A percentile compares a stretch with the other conserved stretches of the same genome.
Evolutionary conservation across 2,113 vertebrate genomes (phyloP).

Genomic region (Oreochromis spilurus): DNA sequence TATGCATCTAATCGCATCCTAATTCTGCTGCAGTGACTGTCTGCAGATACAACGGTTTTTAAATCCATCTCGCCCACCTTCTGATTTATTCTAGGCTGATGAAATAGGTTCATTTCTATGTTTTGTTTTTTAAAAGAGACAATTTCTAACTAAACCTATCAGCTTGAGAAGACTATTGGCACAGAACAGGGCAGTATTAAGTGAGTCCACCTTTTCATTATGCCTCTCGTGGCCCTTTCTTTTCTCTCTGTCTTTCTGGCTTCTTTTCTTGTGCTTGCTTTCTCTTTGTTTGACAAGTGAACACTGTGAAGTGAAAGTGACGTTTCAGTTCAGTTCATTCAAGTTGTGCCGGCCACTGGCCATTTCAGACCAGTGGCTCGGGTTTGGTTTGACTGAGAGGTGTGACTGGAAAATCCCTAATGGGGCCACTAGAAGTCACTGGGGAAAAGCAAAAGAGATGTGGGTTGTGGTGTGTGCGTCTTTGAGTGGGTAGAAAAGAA

Average conservation of each 20-base stretch:
- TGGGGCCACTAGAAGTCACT: background rate
- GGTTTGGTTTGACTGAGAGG: slow-evolving; percentile 39
- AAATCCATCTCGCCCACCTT: background rate
- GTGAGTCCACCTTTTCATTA: background rate
- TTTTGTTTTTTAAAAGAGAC: background rate
- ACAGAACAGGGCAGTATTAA: background rate
- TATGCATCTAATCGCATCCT: background rate
- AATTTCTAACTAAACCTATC: background rate
- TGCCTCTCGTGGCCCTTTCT: background rate
- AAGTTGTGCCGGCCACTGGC: background rate
- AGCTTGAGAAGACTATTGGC: background rate
- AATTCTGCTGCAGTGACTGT: background rate
- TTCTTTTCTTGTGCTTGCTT: background rate
- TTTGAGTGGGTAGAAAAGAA: background rate
- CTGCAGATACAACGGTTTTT: background rate
- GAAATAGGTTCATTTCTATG: background rate
- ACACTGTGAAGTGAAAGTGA: slow-evolving; percentile 10
- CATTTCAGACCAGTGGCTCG: slow-evolving; percentile 32
- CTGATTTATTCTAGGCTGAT: background rate
- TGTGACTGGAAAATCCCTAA: slow-evolving; percentile 18
- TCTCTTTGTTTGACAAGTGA: slow-evolving; percentile 21
- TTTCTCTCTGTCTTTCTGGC: background rate
- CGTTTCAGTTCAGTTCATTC: slow-evolving; percentile 31
- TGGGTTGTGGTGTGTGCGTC: background rate
- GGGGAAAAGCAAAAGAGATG: background rate